Conservation (phyloP, 2,113 vertebrate species). For the Edolisoma coerulescens region DNA sequence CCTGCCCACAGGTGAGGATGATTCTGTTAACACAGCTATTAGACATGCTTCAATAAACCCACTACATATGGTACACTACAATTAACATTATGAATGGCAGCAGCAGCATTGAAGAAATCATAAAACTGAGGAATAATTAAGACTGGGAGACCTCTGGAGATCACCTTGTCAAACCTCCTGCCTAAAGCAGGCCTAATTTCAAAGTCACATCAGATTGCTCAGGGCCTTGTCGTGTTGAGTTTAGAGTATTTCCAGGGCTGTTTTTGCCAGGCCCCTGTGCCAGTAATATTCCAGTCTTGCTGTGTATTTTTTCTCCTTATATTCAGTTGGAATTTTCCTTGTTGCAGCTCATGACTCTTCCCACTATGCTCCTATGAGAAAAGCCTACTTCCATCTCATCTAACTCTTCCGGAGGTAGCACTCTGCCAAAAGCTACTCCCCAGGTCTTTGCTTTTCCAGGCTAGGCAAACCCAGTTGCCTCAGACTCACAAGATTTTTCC, state of each 20-base stretch:
- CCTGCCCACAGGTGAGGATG: neutral
- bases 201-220: neutral
- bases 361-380: neutral
- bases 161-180: neutral
- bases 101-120: neutral
- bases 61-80: neutral
- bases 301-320: neutral
- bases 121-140: neutral
- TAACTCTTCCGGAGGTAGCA: neutral
- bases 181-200: neutral
- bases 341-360: neutral
- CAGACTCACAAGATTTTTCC: neutral
- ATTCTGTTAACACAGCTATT: neutral
- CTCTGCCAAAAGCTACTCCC: neutral
- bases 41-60: neutral
- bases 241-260: neutral
- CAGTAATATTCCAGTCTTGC: neutral
- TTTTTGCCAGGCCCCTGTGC: neutral
- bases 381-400: neutral
- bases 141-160: neutral
- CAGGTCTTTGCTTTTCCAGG: neutral
- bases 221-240: neutral
- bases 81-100: neutral
- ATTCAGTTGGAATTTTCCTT: neutral
- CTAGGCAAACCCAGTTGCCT: neutral